Evolutionary conservation across 1,140 invertebrate species (phyloP).

Genomic region (Asbolus verrucosus): DNA sequence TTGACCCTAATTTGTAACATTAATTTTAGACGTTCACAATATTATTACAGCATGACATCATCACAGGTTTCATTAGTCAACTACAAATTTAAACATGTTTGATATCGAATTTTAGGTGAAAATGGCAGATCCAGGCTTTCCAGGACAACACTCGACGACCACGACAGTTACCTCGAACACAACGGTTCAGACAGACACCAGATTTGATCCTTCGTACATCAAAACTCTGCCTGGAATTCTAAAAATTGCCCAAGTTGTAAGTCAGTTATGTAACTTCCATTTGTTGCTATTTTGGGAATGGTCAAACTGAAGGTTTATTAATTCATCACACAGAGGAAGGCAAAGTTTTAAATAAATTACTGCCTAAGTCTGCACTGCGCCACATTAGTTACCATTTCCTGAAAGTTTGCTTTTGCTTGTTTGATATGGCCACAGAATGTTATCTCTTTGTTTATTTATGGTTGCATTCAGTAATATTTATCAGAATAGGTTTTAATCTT

Average conservation of each 20-base stretch:
- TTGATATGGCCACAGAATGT: no score
- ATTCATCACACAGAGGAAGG: no score
- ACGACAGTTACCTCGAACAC: conserved; percentile 76
- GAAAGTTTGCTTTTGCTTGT: no score
- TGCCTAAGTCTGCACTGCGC: no score
- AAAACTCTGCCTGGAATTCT: conserved; percentile 80
- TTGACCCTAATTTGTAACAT: conserved; percentile 16
- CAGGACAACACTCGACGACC: conserved; percentile 76
- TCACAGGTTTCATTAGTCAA: conserved; percentile 1
- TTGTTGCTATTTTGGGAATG: no score
- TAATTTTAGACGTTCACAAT: conserved; percentile 1
- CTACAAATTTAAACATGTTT: conserved; percentile 1
- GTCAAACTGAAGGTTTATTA: no score
- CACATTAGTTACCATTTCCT: no score
- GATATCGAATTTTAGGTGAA: conserved; percentile 44
- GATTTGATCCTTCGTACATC: conserved; percentile 80
- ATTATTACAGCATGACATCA: conserved; percentile 14
- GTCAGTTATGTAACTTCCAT: conserved; percentile 62
- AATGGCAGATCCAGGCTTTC: conserved; percentile 77
- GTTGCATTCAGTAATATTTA: no score
- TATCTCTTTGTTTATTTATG: no score
- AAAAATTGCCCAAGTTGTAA: conserved; percentile 84
- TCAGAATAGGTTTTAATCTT: no score
- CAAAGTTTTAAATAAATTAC: no score
- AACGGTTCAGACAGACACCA: conserved; percentile 75